phyloP scores from a whole-genome alignment of 1,140 invertebrate genomes.

The Aethina tumida region DNA sequence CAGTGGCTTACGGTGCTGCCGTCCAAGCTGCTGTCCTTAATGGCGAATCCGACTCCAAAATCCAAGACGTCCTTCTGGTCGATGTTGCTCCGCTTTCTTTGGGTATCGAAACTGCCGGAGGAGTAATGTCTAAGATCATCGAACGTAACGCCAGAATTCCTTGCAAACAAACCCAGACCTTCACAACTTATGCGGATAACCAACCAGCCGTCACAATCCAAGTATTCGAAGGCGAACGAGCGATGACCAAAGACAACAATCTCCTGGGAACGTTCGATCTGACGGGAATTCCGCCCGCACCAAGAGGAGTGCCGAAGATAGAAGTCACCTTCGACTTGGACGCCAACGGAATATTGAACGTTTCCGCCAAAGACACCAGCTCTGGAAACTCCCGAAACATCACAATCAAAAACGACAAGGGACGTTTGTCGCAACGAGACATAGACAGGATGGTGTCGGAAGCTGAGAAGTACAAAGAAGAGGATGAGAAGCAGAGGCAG shows the following conservation, averaged over 20 bases:
- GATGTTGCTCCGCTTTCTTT: slow-evolving; percentile 52
- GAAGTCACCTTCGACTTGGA: slow-evolving; percentile 59
- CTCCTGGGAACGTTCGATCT: slow-evolving; percentile 65
- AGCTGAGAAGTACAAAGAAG: slow-evolving; percentile 51
- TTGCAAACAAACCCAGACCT: slow-evolving; percentile 50
- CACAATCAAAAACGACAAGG: slow-evolving; percentile 80
- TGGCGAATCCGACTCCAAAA: slow-evolving; percentile 41
- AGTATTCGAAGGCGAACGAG: slow-evolving; percentile 67
- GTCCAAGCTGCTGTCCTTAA: slow-evolving; percentile 51
- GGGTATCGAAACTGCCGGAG: slow-evolving; percentile 53
- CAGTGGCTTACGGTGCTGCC: slow-evolving; percentile 52
- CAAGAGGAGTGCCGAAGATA: slow-evolving; percentile 55
- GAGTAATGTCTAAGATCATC: slow-evolving; percentile 53
- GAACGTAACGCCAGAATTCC: slow-evolving; percentile 54
- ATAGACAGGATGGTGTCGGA: slow-evolving; percentile 74
- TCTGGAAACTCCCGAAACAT: slow-evolving; percentile 50
- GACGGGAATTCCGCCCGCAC: slow-evolving; percentile 45
- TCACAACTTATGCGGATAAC: slow-evolving; percentile 56
- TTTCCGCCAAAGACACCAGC: slow-evolving; percentile 45
- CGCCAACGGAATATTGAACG: slow-evolving; percentile 60
- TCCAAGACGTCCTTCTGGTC: slow-evolving; percentile 64
- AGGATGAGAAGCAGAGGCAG: slow-evolving; percentile 59
- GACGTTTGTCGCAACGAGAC: slow-evolving; percentile 65
- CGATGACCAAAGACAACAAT: slow-evolving; percentile 69
- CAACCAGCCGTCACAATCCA: slow-evolving; percentile 59